Evolutionary conservation across 2,797 vertebrate genomes (phyloP).

Genomic region (Nannoperca australis): DNA sequence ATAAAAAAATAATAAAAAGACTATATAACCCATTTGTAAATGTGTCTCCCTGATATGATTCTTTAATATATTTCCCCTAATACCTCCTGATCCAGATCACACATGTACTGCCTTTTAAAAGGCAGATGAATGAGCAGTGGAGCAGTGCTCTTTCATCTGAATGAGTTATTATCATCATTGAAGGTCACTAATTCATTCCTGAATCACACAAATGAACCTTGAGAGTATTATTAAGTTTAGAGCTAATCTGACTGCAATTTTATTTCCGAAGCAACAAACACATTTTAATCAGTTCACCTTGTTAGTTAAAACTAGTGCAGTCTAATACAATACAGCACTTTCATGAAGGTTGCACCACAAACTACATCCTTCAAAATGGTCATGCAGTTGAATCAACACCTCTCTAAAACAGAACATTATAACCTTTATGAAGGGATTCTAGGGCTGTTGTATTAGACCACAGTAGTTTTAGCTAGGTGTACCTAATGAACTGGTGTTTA

Average conservation of each 20-base stretch:
- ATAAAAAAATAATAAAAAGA: constrained; percentile 8
- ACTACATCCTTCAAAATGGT: not conserved
- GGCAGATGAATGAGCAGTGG: not conserved
- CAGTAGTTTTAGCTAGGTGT: too few relatives aligned
- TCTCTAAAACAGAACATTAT: not conserved
- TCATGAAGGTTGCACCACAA: not conserved
- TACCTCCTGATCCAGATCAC: constrained; percentile 1
- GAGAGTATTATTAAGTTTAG: not conserved
- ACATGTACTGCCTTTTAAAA: constrained; percentile 14
- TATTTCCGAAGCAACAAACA: not conserved
- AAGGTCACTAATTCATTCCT: not conserved
- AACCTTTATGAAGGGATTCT: not conserved
- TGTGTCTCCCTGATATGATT: constrained; percentile 11
- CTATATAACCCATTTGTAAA: constrained; percentile 16
- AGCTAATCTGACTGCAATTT: not conserved
- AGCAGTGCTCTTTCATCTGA: not conserved
- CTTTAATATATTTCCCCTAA: constrained; percentile 18
- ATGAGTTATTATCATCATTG: not conserved
- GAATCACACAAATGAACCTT: not conserved
- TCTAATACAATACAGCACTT: not conserved
- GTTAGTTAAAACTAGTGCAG: not conserved
- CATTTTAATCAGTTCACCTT: not conserved
- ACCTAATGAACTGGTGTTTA: too few relatives aligned
- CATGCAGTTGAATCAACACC: not conserved
- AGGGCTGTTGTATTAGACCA: not conserved